Base-by-base conservation (phyloP, 2,797 vertebrate species). In the Scleropages formosus region DNA sequence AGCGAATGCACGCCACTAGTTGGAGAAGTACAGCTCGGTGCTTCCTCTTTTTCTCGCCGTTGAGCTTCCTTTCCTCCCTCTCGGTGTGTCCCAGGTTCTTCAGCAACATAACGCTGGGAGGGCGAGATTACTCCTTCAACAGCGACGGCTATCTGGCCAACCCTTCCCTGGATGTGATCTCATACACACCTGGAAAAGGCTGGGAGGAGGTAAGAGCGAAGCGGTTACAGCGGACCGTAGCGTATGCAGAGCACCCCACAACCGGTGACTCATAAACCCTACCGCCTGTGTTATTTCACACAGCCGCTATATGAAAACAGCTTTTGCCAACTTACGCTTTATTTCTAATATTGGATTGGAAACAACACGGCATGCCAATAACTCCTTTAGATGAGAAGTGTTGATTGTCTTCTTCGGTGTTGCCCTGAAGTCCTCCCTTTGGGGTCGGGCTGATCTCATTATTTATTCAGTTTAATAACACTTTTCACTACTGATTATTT, bases 201-300 rank as follows among this genome's bases (percentile, higher is more conserved):
- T 98, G 96, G 96, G 96, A 97, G 91, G 95, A 97, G 93, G 96
- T 98, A 91, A 96, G 95, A 79, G 82, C n/a, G n/a, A n/a, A 73
- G 78, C 77, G 60, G 18, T 31, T 10, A 6, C 31, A 31, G 31
- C 6, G 31, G 6, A n/a, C 2, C 31, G n/a, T n/a, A n/a, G n/a
- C 31, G 39, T 31, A 31, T 2, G 6, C 31, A 2, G 31, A 6
- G 31, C 6, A 2, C 31, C 2, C 2, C 31, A 6, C 39, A n/a
- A n/a, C 31, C 31, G 31, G 31, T n/a, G n/a, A n/a, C n/a, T n/a
- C n/a, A n/a, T n/a, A n/a, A n/a, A 6, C 31, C 31, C 31, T 31
- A 39, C 31, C 39, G 2, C 31, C 31, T 39, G 3, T 20, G 47
- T 51, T 51, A 51, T 61, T 4, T 3, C 61, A 3, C 20, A n/a